These are phyloP conservation scores for Clitarchus hookeri DNA, from an alignment of 2,888 invertebrate genomes.

Conservation along the genomic window DNA sequence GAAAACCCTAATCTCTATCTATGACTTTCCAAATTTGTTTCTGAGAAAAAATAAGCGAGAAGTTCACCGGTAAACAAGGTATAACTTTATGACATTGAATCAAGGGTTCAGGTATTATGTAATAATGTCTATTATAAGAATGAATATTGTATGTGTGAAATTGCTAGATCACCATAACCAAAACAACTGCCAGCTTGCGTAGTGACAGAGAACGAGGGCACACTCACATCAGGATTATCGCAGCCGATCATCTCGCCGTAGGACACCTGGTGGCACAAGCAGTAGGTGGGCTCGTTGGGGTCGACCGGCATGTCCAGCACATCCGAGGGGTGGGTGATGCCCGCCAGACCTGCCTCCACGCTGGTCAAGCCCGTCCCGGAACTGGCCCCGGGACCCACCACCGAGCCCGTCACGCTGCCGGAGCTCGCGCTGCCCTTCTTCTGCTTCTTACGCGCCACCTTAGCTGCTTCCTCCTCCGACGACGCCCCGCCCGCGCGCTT, in stretches of 20 bases:
- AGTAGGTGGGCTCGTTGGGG: slow-evolving; percentile 98
- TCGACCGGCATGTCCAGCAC: slow-evolving; percentile 89
- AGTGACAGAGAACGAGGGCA: neutral
- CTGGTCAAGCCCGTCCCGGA: slow-evolving; percentile 49
- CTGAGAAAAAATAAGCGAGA: too few species aligned
- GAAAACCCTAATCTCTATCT: too few species aligned
- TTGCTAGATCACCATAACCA: too few species aligned
- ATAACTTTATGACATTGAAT: too few species aligned
- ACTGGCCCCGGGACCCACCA: slow-evolving; percentile 50
- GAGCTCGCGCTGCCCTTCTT: slow-evolving; percentile 52
- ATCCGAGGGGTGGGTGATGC: slow-evolving; percentile 83
- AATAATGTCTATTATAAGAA: too few species aligned
- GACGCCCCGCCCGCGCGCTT: slow-evolving; percentile 57
- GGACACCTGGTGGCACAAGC: slow-evolving; percentile 95
- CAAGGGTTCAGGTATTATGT: too few species aligned
- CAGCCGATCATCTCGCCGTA: slow-evolving; percentile 98
- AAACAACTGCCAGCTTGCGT: too few species aligned
- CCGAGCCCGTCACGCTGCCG: slow-evolving; percentile 49
- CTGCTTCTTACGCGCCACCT: slow-evolving; percentile 62
- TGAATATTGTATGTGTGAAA: too few species aligned
- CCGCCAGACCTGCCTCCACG: slow-evolving; percentile 59
- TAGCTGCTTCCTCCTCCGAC: slow-evolving; percentile 58
- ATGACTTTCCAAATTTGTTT: too few species aligned
- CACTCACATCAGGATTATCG: slow-evolving; percentile 83
- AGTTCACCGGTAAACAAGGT: too few species aligned